Evolutionary conservation across 1,140 invertebrate genomes (phyloP), one percentile per base, ranked within the genome.

Genomic region (Scaptomyza graminum): DNA sequence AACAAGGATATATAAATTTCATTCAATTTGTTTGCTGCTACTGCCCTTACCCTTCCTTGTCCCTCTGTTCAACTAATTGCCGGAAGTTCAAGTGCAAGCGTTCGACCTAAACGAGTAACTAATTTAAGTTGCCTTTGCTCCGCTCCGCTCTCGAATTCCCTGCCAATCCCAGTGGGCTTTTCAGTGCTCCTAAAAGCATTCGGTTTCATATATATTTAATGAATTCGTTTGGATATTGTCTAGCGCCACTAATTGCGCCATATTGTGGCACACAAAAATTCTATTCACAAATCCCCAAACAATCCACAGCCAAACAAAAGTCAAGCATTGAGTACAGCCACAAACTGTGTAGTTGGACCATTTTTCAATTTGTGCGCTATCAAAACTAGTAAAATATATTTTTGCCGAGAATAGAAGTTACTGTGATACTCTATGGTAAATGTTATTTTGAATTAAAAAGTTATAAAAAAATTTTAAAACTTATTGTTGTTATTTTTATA

Each of bases 161-260:
- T 41, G 41, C 54, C 44, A 44, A 11, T 51, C 22, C 43, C 16
- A 8, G 11, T n/a, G 49, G 49, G 49, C 18, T 52, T 28, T 46
- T 25, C 39, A 46, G 13, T 47, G 52, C 34, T 57, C 12, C 65
- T 59, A 70, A 79, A 84, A 79, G 81, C 80, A 69, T 84, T 84
- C 47, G 75, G 62, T 71, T 77, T 81, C 77, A 78, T 78, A 81
- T 72, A 72, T 85, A 75, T 77, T 81, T 68, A 85, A 84, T 85
- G 66, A 85, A 65, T 80, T 61, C 47, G 56, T 55, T 73, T 56
- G 62, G 64, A 13, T 41, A 8, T 62, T 54, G 56, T 43, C 34
- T 43, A 44, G 43, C 37, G 50, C 70, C 56, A 56, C 81, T 84
- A 85, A 85, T 87, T 85, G 82, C 74, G 74, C 49, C 70, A 75